Base-by-base conservation (phyloP, 2,113 vertebrate genomes). In the Silurus glanis region DNA sequence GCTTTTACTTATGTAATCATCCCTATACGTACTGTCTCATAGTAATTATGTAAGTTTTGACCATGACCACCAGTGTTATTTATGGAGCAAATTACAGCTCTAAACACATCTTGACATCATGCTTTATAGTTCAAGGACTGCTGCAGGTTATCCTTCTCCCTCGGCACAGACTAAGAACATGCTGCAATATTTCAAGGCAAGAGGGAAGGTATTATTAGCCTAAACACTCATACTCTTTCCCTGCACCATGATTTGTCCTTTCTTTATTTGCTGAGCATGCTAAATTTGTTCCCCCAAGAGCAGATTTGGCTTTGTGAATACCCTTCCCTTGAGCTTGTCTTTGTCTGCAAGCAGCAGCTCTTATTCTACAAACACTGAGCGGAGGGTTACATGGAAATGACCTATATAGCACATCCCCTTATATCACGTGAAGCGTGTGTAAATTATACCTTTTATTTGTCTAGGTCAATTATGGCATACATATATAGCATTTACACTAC, bases 151-250 rank as follows among this genome's bases (percentile, higher is more conserved):
- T 88, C 87, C 78, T 82, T 84, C 82, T 84, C 82, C 88, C 88
- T 83, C 78, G 80, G 84, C 62, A 82, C 85, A 81, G 74, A 87
- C 51, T 88, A 90, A 87, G 86, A 90, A 91, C 86, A 90, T 74
- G 83, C 86, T 89, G 89, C 71, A 83, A 84, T 88, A 87, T 89
- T 90, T 91, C 89, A 90, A 90, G 89, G 90, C 80, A 83, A 87
- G 53, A 62, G 82, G 86, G 80, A 82, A 83, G 84, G 61, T 89
- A 86, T 84, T 88, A 71, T 86, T 90, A 89, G 76, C 82, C 64
- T 66, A 87, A 85, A 85, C 64, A 76, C 80, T 74, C 82, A 72
- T 75, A 82, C 79, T 66, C 25, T 45, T 71, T 81, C 72, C 83
- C 49, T 76, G 12, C 66, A 87, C 78, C 66, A 79, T 58, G 25